Percentiles rank a stretch among this genome's conserved stretches.
phyloP scores from a whole-genome alignment of 2,888 invertebrate species.

The Vanessa cardui region DNA sequence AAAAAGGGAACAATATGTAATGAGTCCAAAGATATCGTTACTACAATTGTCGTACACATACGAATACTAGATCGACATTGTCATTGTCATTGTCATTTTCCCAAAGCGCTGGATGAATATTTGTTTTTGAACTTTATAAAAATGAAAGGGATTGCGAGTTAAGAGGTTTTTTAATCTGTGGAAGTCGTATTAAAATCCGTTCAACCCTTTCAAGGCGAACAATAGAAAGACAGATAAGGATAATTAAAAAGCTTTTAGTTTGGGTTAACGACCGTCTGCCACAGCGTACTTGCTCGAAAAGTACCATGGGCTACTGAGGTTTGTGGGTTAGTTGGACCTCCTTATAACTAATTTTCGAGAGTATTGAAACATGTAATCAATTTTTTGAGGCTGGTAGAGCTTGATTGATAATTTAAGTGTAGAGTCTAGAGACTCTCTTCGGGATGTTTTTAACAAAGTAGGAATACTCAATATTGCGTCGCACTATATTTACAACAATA shows the following conservation, averaged over 20 bases:
- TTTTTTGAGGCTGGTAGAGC: too few relatives aligned
- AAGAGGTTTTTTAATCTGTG: slow-evolving; percentile 18
- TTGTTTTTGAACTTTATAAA: slow-evolving; percentile 5
- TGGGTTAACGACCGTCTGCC: slow-evolving; percentile 23
- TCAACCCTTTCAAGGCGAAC: slow-evolving; percentile 26
- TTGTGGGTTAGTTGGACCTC: neutral
- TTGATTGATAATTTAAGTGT: too few relatives aligned
- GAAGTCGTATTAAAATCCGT: slow-evolving; percentile 24
- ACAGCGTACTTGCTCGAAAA: slow-evolving; percentile 2
- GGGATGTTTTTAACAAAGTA: too few relatives aligned
- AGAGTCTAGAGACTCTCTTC: too few relatives aligned
- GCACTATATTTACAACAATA: too few relatives aligned
- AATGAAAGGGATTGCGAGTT: neutral
- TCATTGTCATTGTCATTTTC: neutral
- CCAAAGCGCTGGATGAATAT: neutral
- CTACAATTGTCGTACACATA: too few relatives aligned
- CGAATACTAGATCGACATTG: too few relatives aligned
- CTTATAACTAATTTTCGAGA: neutral
- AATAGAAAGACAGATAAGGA: slow-evolving; percentile 36
- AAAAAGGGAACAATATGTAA: too few relatives aligned
- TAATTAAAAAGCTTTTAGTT: slow-evolving; percentile 36
- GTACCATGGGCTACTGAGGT: neutral
- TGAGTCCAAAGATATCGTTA: too few relatives aligned
- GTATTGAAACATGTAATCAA: too few relatives aligned
- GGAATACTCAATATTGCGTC: too few relatives aligned